Evolutionary conservation across 1,140 invertebrate species (phyloP), one percentile per base, ranked within the genome.

Genomic region (Sesamia nonagrioides): DNA sequence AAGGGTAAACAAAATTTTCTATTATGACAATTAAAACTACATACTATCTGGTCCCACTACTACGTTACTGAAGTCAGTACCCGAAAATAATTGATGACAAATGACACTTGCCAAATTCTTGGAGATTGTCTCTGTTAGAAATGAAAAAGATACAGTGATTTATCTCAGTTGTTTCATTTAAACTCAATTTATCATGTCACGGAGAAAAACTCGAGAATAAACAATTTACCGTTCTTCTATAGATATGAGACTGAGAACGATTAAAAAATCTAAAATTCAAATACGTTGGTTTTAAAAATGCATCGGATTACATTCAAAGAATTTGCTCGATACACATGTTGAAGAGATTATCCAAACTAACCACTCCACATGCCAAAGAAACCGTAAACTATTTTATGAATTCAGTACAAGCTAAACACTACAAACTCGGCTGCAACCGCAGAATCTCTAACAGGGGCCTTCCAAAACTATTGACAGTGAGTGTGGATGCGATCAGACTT

Each of bases 391-490:
- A 93, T 92, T 87, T 89, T 50, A 89, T 86, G 87, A 85, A 93
- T 92, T 82, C 86, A 79, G 86, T 82, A 88, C 81, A 85, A 85
- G 84, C 87, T 88, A 91, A 94, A 93, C 90, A 92, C 88, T 91
- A 90, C 85, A 87, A 84, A 86, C 81, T 79, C 84, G 88, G 84
- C 84, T 76, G 79, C 85, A 77, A 93, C 93, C 93, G 89, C 93
- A 94, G 91, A 91, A 94, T 93, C 90, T 93, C 91, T 91, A 89
- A 87, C 88, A 84, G 88, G 90, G 89, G 88, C 87, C 90, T 91
- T 92, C 91, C 88, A 82, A 92, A 95, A 94, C 93, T 95, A 95
- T 95, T 95, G 93, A 95, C 93, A 94, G 91, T 92, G 91, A 91
- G 90, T 93, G 92, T 94, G 93, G 93, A 93, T 93, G 92, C 92